Evolutionary conservation across 2,797 vertebrate genomes (phyloP), one percentile per base, ranked within the genome.

Genomic region (Coilia nasus): DNA sequence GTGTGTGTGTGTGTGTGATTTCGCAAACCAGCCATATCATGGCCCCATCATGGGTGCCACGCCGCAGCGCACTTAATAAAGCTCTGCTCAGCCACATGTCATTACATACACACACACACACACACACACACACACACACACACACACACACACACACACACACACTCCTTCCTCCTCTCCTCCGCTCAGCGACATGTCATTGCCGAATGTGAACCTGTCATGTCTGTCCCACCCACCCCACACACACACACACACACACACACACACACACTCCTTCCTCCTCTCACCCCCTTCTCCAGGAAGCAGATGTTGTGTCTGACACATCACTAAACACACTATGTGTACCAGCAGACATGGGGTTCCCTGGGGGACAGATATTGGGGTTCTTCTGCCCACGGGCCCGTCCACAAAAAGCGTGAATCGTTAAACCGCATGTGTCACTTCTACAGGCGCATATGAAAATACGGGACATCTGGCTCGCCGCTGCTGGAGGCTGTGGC

Each of bases 251-350:
- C 35, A 41, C 35, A 41, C 35, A 41, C 35, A 41, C 35, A 41
- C 35, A 41, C 35, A 41, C 35, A 41, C 35, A 41, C 35, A 41
- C 35, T 41, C 50, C 14, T 14, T 54, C 50, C 50, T 54, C 14
- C 14, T 14, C 86, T 84, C 57, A 50, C 84, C 17, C 17, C 17
- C 67, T 41, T 31, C 21, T 78, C 7, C 78, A 31, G 84, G 89
- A 89, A 92, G 90, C 93, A 94, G 91, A 95, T 94, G 93, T 90
- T 90, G 87, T 88, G 86, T 86, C 90, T 86, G 91, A 87, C 90
- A 89, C 83, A 92, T 91, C 92, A 94, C 94, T 93, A 93, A 87
- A 88, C 64, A 85, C 59, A 87, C 86, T 88, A 44, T 35, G 9
- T 10, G 31, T 19, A n/a, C n/a, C n/a, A n/a, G n/a, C n/a, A n/a